Percentiles rank a stretch among this genome's conserved stretches.
Evolutionary conservation across 2,797 vertebrate species (phyloP).

Genomic region (Pteronotus mesoamericanus): DNA sequence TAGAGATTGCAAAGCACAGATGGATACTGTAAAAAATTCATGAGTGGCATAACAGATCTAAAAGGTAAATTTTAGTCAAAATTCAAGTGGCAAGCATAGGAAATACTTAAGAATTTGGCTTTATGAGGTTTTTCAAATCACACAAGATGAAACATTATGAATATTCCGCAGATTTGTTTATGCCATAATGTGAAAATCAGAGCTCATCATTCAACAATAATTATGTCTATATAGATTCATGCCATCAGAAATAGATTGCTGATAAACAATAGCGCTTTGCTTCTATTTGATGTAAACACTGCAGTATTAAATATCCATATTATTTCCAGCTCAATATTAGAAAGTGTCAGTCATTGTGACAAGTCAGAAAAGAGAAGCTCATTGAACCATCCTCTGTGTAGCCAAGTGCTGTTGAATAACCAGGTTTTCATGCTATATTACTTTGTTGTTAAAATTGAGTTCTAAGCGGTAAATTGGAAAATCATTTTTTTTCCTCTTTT

Average conservation of each 20-base stretch:
- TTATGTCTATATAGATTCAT: constrained; percentile 80
- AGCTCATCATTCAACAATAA: constrained; percentile 81
- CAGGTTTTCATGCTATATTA: constrained; percentile 75
- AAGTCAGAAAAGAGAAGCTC: constrained; percentile 76
- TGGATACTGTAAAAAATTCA: constrained; percentile 92
- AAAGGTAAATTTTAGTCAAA: constrained; percentile 87
- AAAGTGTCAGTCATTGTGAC: constrained; percentile 85
- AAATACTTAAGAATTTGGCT: constrained; percentile 77
- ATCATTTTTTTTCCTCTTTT: constrained; percentile 55
- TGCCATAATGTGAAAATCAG: constrained; percentile 77
- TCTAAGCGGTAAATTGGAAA: constrained; percentile 72
- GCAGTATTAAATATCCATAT: constrained; percentile 86
- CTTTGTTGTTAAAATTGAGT: constrained; percentile 81
- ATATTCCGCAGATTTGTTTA: constrained; percentile 78
- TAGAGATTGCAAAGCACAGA: constrained; percentile 86
- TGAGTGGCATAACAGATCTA: constrained; percentile 88
- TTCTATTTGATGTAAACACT: constrained; percentile 82
- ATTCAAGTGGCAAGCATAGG: constrained; percentile 78
- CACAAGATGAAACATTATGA: constrained; percentile 74
- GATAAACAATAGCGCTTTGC: constrained; percentile 83
- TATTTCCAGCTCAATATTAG: constrained; percentile 86
- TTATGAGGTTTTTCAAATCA: constrained; percentile 77
- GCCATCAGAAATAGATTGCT: constrained; percentile 80
- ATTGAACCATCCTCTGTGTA: constrained; percentile 73
- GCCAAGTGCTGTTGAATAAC: constrained; percentile 79